Percentiles rank a stretch among this genome's conserved stretches.
phyloP scores from a whole-genome alignment of 2,888 invertebrate species.

The Lithophane leautieri region DNA sequence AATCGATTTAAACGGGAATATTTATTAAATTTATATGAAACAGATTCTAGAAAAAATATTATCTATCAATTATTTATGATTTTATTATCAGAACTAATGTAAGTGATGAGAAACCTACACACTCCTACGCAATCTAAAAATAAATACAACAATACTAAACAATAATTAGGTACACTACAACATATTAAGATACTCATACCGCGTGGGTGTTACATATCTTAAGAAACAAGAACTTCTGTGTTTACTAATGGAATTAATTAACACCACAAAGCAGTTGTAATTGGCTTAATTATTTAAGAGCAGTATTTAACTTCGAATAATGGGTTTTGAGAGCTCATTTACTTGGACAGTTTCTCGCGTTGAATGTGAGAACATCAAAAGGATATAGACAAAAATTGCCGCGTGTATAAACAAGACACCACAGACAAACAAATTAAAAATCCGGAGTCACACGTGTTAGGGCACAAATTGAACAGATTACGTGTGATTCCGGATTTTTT shows the following conservation, averaged over 20 bases:
- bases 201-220: neutral
- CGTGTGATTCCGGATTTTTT: too few relatives aligned
- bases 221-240: conserved; percentile 13
- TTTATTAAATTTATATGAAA: neutral
- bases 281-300: conserved; percentile 12
- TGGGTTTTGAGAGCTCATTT: neutral
- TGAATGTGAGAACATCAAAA: neutral
- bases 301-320: conserved; percentile 1
- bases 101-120: neutral
- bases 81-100: neutral
- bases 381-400: neutral
- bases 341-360: neutral
- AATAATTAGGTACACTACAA: conserved; percentile 7
- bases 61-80: neutral
- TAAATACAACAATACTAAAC: neutral
- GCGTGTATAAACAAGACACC: too few relatives aligned
- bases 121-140: neutral
- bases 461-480: too few relatives aligned
- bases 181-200: neutral
- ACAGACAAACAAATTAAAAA: too few relatives aligned
- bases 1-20: too few relatives aligned
- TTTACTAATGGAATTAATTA: conserved; percentile 22
- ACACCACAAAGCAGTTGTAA: conserved; percentile 17
- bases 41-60: neutral
- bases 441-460: too few relatives aligned